Evolutionary conservation across 1,140 invertebrate species (phyloP), one percentile per base, ranked within the genome.

Genomic region (Pachypsylla venusta): DNA sequence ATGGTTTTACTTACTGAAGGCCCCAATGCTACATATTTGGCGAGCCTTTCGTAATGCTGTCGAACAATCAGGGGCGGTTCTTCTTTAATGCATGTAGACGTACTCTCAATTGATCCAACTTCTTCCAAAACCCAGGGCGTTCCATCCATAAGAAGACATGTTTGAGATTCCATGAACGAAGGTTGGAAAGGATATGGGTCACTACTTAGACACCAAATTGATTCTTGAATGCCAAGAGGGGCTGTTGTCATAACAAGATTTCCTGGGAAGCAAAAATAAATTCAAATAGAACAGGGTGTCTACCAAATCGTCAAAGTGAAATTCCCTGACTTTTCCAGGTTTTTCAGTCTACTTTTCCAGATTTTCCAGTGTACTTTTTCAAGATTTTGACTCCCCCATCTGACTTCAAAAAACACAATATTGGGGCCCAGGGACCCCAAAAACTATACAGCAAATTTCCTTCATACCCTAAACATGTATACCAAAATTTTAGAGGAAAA

Each of bases 11-110:
- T 74, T 71, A 81, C 81, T 69, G 88, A 84, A 53, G 88, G 82
- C 25, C 87, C 93, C 25, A 96, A 77, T 56, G 94, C 77, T 5
- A 93, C 83, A 72, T 91, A 89, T 69, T 84, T 82, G 16, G 82
- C 76, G 0, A 84, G 79, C 20, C 77, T 74, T 63, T 87, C 79
- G 62, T 56, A 60, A 7, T 57, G 56, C 61, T 62, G 54, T 35
- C 64, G 27, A 53, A 64, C 64, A 42, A 63, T 48, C 25, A 64
- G 58, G 12, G 64, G 64, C 25, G 63, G 63, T 54, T 63, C 35
- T 19, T 48, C 42, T 22, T 48, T 48, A 19, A 22, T 48, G n/a
- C 42, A 48, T 22, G 42, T 22, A 35, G 30, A 10, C 30, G 30
- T 35, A 22, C 30, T 12, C 30, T 16, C 42, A 22, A 53, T 28